phyloP scores from a whole-genome alignment of 1,140 invertebrate genomes.

The Agraylea sexmaculata region DNA sequence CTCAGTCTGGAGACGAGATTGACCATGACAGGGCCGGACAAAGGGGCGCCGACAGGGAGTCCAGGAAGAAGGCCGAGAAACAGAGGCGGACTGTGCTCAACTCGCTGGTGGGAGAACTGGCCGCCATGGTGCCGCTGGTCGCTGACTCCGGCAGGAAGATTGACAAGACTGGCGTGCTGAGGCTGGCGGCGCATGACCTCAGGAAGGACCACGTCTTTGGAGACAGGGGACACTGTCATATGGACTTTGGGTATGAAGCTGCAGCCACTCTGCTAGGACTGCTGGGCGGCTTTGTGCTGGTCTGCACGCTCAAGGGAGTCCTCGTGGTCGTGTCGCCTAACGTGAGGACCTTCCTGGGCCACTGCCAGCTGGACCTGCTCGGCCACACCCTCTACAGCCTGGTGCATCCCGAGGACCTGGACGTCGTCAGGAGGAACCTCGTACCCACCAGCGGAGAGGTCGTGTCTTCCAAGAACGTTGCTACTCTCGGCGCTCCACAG shows the following conservation, averaged over 20 bases:
- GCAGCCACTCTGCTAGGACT: slow-evolving; percentile 43
- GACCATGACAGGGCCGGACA: background rate
- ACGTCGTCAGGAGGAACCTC: slow-evolving; percentile 60
- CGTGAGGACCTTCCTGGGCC: slow-evolving; percentile 73
- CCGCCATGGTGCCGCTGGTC: slow-evolving; percentile 69
- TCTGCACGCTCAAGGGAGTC: slow-evolving; percentile 68
- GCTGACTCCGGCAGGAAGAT: slow-evolving; percentile 68
- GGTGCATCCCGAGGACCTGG: slow-evolving; percentile 67
- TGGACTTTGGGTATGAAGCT: slow-evolving; percentile 32
- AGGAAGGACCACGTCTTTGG: slow-evolving; percentile 44
- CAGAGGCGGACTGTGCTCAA: slow-evolving; percentile 82
- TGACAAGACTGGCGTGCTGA: slow-evolving; percentile 83
- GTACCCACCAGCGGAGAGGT: slow-evolving; percentile 38
- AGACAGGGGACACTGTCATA: slow-evolving; percentile 34
- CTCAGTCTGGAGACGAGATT: background rate
- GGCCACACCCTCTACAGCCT: slow-evolving; percentile 76
- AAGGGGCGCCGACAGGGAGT: slow-evolving; percentile 55
- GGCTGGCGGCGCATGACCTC: slow-evolving; percentile 73
- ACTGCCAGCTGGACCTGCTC: slow-evolving; percentile 74
- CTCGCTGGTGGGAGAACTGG: slow-evolving; percentile 70
- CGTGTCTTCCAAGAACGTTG: slow-evolving; percentile 23
- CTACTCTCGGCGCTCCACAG: slow-evolving; percentile 21
- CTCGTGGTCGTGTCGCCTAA: slow-evolving; percentile 79
- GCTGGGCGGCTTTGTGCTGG: slow-evolving; percentile 62
- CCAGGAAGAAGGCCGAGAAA: slow-evolving; percentile 79